These are phyloP conservation scores for Epicampocera succincta DNA, from an alignment of 2,888 invertebrate species.

Conservation along the genomic window DNA sequence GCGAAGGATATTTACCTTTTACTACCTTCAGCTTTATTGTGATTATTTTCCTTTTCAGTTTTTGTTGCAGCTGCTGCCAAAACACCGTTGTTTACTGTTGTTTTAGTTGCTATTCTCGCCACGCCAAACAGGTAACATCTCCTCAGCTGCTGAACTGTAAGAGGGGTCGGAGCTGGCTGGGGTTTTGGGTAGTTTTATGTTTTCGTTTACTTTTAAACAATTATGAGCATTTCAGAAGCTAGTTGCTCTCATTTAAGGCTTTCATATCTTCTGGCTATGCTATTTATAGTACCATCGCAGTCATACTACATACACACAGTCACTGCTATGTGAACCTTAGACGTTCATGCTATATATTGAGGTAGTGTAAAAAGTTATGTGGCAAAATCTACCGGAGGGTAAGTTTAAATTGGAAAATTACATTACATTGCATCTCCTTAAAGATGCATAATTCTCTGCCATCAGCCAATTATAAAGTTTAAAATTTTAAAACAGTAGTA, in stretches of 20 bases:
- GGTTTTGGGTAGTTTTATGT: background rate
- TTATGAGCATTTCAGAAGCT: slow-evolving; percentile 5
- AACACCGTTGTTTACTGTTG: background rate
- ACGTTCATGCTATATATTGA: too few relatives aligned
- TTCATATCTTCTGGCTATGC: background rate
- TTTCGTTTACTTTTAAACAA: slow-evolving; percentile 36
- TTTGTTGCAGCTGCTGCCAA: slow-evolving; percentile 24
- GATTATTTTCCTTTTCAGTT: slow-evolving; percentile 28
- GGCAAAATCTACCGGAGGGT: background rate
- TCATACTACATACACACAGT: slow-evolving; percentile 14
- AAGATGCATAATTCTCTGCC: too few relatives aligned
- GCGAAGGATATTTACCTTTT: slow-evolving; percentile 67
- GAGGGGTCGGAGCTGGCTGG: background rate
- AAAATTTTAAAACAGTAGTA: background rate
- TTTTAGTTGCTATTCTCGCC: background rate
- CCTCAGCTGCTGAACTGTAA: too few relatives aligned
- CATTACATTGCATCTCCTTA: too few relatives aligned
- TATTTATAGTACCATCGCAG: too few relatives aligned
- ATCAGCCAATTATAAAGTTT: background rate
- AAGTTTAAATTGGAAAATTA: too few relatives aligned
- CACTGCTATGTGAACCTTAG: background rate
- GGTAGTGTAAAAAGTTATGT: too few relatives aligned
- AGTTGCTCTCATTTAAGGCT: slow-evolving; percentile 1
- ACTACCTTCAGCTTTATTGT: slow-evolving; percentile 22
- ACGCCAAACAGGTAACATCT: slow-evolving; percentile 27